These are phyloP conservation scores for Bagarius yarrelli DNA, from an alignment of 2,113 vertebrate genomes.

Conservation along the genomic window DNA sequence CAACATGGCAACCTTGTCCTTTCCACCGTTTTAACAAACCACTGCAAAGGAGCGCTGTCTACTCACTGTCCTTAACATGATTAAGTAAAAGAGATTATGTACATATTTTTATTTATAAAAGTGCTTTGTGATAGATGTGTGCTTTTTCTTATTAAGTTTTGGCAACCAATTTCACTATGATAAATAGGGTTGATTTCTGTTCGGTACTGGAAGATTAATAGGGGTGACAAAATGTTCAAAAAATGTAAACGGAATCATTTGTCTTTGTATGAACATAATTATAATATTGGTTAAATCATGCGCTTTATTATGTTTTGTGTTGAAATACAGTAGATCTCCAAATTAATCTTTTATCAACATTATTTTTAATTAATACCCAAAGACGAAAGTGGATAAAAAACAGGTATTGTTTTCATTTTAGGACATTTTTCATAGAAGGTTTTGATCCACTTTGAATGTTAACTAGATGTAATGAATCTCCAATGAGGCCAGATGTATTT, in stretches of 20 bases:
- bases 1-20: slow-evolving; percentile 35
- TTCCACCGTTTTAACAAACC: slow-evolving; percentile 2
- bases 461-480: too few species aligned
- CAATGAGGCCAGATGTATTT: too few species aligned
- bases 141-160: slow-evolving; percentile 50
- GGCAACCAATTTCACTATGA: slow-evolving; percentile 47
- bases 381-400: not conserved
- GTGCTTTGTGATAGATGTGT: slow-evolving; percentile 53
- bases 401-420: not conserved
- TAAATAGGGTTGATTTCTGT: slow-evolving; percentile 46
- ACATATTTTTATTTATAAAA: slow-evolving; percentile 39
- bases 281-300: slow-evolving; percentile 26
- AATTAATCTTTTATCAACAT: not conserved
- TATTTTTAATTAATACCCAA: not conserved
- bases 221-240: slow-evolving; percentile 46
- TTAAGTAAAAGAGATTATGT: slow-evolving; percentile 35
- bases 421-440: too few species aligned
- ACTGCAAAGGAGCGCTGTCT: slow-evolving; percentile 11
- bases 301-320: slow-evolving; percentile 14
- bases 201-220: slow-evolving; percentile 48
- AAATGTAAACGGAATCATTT: slow-evolving; percentile 41
- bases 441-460: too few species aligned
- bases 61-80: slow-evolving; percentile 3
- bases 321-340: not conserved
- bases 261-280: slow-evolving; percentile 40